Percentiles rank a stretch among this genome's conserved stretches.
Evolutionary conservation across 2,888 invertebrate genomes (phyloP).

Genomic region (Papilio protenor): DNA sequence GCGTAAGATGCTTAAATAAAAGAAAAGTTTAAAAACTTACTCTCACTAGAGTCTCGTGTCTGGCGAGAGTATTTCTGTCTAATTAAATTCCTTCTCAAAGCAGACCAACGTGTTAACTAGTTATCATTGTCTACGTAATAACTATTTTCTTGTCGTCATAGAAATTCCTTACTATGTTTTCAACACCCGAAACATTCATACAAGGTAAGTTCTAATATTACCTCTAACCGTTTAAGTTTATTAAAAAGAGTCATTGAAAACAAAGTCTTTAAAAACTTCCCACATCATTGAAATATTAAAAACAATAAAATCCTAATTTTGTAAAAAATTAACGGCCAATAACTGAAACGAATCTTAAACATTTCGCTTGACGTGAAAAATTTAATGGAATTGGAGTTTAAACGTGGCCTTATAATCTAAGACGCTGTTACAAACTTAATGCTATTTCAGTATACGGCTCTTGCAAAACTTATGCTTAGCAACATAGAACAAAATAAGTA

Average conservation of each 20-base stretch:
- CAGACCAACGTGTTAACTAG: conserved; percentile 46
- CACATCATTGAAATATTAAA: too few relatives aligned
- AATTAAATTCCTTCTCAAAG: conserved; percentile 64
- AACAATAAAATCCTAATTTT: too few relatives aligned
- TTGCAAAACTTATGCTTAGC: background rate
- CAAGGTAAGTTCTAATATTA: background rate
- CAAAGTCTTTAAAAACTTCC: background rate
- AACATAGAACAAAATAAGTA: background rate
- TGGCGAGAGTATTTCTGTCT: conserved; percentile 53
- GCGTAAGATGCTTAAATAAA: conserved; percentile 52
- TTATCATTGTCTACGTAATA: conserved; percentile 30
- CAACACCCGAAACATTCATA: background rate
- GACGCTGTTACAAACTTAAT: too few relatives aligned
- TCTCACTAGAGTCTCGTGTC: conserved; percentile 47
- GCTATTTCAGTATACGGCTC: background rate
- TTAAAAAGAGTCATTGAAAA: background rate
- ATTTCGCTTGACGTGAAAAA: too few relatives aligned
- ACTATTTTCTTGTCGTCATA: conserved; percentile 6
- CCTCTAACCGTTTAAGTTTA: background rate
- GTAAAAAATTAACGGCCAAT: too few relatives aligned
- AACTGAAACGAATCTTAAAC: too few relatives aligned
- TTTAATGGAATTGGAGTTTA: too few relatives aligned
- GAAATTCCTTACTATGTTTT: too few relatives aligned
- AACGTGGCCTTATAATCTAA: too few relatives aligned
- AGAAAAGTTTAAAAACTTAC: conserved; percentile 55